Base-by-base conservation (phyloP, 2,113 vertebrate species). In the Lamprotornis superbus region DNA sequence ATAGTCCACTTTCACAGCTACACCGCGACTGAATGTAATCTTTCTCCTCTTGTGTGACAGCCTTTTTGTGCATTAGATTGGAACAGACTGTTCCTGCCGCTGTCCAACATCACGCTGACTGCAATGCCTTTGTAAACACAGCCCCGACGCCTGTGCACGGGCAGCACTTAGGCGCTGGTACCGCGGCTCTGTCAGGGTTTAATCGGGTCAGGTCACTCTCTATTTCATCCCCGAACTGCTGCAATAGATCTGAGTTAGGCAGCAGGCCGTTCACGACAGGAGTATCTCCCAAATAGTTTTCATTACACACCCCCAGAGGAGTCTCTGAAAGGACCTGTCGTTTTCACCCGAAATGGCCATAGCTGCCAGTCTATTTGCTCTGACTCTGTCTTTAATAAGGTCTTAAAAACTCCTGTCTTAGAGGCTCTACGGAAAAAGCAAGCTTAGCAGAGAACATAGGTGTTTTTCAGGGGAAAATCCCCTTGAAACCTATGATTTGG, bases 151-250 rank as follows among this genome's bases (percentile, higher is more conserved):
- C 60, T 12, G 59, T 6, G 61, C 88, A 79, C 4, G 92, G 68
- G 40, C 67, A 78, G 70, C 55, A 13, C 90, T 93, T 40, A 21
- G 85, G 40, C 59, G 84, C 35, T 65, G 87, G 35, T 57, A 49
- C 40, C 13, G 0, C 69, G 83, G 35, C 1, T 2, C 47, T 78
- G 70, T 31, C 57, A 69, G 90, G 77, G 61, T 87, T 95, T 97
- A 97, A 98, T 96, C 42, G 24, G 97, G 96, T 96, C 96, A 97
- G 95, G 93, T 90, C 93, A 80, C 68, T 61, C 39, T 87, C 90
- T 77, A 50, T 95, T 96, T 96, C 93, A 96, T 96, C 90, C 83
- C 80, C 65, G 73, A 94, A 83, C 87, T 88, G 25, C 77, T 59
- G 52, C 35, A 61, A 89, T 65, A 91, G 94, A 93, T 88, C 87